A percentile compares a stretch with the other conserved stretches of the same genome.
Conservation (phyloP, 2,113 vertebrate genomes). For the Plestiodon gilberti region DNA sequence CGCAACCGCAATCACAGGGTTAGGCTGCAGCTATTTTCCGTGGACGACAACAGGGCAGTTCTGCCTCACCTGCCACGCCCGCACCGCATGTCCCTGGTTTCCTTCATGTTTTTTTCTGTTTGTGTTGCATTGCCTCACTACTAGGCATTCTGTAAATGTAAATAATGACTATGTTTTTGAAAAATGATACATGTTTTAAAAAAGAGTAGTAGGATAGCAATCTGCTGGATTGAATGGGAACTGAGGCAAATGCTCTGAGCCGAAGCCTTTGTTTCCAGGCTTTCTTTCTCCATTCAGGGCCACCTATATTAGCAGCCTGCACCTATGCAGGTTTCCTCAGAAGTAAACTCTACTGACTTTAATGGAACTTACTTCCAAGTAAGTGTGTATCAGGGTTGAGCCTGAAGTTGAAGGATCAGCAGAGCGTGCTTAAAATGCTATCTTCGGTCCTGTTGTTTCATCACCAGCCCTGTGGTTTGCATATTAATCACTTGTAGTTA, state of each 20-base stretch:
- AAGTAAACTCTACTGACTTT: background rate
- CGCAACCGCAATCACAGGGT: too few species aligned
- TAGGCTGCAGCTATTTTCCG: too few species aligned
- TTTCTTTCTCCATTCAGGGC: background rate
- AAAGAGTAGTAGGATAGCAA: too few species aligned
- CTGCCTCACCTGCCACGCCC: too few species aligned
- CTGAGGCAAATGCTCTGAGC: background rate
- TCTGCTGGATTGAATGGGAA: background rate
- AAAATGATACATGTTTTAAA: too few species aligned
- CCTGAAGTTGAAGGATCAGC: constrained; percentile 59
- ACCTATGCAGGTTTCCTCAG: background rate
- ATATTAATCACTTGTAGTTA: constrained; percentile 62
- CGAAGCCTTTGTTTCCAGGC: background rate
- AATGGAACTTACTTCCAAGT: background rate
- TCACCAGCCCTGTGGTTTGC: constrained; percentile 48
- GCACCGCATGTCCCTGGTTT: too few species aligned
- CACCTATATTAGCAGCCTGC: too few species aligned
- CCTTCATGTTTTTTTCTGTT: too few species aligned
- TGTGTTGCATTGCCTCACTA: too few species aligned
- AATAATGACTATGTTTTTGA: too few species aligned
- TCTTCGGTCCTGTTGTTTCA: constrained; percentile 48
- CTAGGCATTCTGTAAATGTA: too few species aligned
- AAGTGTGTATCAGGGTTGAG: background rate
- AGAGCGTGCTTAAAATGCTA: constrained; percentile 40
- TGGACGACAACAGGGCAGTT: too few species aligned